These are phyloP conservation scores for Notodonta dromedarius DNA, from an alignment of 2,888 invertebrate species.

Conservation along the genomic window DNA sequence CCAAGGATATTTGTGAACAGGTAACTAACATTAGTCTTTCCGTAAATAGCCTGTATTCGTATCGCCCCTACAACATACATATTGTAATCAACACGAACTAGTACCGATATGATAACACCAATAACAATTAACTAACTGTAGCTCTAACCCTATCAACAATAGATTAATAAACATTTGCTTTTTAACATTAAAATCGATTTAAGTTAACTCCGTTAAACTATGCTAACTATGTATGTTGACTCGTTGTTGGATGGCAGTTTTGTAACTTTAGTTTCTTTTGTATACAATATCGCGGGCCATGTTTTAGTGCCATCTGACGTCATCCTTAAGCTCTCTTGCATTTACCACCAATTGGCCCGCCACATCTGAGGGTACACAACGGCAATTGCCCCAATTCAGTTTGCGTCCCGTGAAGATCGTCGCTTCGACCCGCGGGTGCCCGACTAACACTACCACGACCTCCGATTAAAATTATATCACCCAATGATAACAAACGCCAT, in stretches of 20 bases:
- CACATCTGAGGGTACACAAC: neutral
- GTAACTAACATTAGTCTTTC: neutral
- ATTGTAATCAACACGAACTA: constrained; percentile 4
- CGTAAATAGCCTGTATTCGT: neutral
- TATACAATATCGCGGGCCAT: neutral
- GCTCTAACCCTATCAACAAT: neutral
- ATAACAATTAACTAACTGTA: neutral
- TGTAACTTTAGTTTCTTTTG: neutral
- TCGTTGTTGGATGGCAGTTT: neutral
- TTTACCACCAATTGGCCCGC: neutral
- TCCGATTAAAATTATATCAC: neutral
- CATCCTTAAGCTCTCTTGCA: neutral
- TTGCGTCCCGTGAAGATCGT: neutral
- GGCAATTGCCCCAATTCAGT: too few species aligned
- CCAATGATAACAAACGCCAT: neutral
- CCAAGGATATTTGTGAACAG: too few species aligned
- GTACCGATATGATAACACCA: constrained; percentile 6
- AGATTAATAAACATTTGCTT: neutral
- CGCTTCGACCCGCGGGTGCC: too few species aligned
- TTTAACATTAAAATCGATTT: neutral
- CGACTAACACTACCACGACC: neutral
- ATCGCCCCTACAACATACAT: neutral
- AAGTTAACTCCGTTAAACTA: neutral
- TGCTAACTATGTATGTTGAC: neutral
- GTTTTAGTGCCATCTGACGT: neutral